Evolutionary conservation across 1,140 invertebrate genomes (phyloP).

Genomic region (Eufriesea mexicana): DNA sequence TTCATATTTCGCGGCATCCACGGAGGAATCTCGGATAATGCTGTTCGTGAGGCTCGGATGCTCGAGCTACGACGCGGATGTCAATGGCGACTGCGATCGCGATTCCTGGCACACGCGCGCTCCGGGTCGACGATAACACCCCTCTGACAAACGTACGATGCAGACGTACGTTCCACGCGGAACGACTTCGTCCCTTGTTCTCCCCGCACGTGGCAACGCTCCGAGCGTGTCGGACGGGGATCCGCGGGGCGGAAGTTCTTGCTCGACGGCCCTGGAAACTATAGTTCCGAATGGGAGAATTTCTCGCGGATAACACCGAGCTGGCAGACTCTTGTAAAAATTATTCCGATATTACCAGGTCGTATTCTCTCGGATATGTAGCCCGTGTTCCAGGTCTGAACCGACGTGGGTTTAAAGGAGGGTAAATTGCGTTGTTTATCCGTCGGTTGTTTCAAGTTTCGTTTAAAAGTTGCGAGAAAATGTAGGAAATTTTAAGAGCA

Average conservation of each 20-base stretch:
- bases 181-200: conserved; percentile 11
- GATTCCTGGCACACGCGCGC: conserved; percentile 28
- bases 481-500: no score
- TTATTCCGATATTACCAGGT: no score
- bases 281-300: background rate
- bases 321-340: background rate
- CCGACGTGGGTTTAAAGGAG: no score
- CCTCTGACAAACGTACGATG: conserved; percentile 46
- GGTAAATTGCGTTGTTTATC: no score
- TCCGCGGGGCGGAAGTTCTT: background rate
- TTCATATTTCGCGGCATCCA: conserved; percentile 27
- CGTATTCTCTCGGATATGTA: no score
- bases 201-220: conserved; percentile 2
- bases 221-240: background rate
- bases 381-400: no score
- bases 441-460: no score
- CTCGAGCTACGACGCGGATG: conserved; percentile 47
- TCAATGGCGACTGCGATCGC: conserved; percentile 44
- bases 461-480: no score
- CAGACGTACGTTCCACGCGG: conserved; percentile 1
- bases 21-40: conserved; percentile 28
- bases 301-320: background rate
- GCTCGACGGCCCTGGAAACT: no score
- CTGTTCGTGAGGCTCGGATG: conserved; percentile 46
- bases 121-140: conserved; percentile 19